These are phyloP conservation scores for Kradibia gibbosae DNA, from an alignment of 1,140 invertebrate species.

Conservation along the genomic window DNA sequence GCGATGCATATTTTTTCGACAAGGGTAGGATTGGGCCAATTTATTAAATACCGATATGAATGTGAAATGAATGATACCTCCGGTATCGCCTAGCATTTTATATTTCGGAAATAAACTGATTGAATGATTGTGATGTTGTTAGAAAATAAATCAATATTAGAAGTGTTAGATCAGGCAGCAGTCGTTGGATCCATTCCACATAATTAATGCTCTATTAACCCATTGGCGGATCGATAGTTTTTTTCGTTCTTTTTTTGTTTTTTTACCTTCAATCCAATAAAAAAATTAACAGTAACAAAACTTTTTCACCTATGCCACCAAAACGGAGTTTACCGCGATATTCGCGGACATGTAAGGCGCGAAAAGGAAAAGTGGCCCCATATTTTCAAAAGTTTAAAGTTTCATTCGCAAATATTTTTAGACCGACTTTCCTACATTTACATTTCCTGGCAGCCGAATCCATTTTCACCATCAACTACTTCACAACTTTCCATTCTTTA, in stretches of 20 bases:
- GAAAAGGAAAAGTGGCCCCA: neutral
- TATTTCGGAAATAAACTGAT: neutral
- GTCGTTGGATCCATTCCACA: too few relatives aligned
- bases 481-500: constrained; percentile 33
- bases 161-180: neutral
- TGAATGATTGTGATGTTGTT: neutral
- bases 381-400: constrained; percentile 35
- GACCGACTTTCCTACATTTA: constrained; percentile 16
- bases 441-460: constrained; percentile 20
- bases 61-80: neutral
- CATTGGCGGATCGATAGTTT: too few relatives aligned
- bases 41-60: neutral
- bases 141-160: neutral
- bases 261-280: neutral
- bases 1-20: neutral
- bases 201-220: too few relatives aligned
- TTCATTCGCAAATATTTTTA: constrained; percentile 39
- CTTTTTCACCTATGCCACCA: too few relatives aligned
- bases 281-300: neutral
- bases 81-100: neutral
- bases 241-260: too few relatives aligned
- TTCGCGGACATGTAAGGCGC: neutral
- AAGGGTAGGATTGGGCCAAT: neutral
- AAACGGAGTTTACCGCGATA: too few relatives aligned
- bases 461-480: constrained; percentile 30